Percentiles rank a stretch among this genome's conserved stretches.
phyloP scores from a whole-genome alignment of 2,113 vertebrate species.

The Aptenodytes patagonicus region DNA sequence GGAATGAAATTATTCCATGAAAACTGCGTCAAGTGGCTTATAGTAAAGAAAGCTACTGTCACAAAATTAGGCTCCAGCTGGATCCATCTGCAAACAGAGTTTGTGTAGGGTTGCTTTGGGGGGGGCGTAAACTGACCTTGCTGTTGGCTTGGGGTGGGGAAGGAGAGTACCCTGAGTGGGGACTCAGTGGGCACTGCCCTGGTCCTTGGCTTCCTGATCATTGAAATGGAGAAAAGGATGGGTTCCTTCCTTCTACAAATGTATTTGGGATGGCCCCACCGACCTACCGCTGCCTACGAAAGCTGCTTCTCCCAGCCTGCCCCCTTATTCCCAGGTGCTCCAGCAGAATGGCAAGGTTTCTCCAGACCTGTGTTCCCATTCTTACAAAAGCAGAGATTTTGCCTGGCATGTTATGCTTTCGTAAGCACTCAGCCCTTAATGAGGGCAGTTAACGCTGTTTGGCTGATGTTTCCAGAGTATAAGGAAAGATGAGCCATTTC shows the following conservation, averaged over 20 bases:
- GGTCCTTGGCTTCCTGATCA: neutral
- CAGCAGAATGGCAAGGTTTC: neutral
- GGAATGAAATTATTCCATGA: neutral
- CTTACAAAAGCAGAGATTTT: neutral
- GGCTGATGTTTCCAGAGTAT: neutral
- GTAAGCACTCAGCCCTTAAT: neutral
- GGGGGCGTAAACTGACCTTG: neutral
- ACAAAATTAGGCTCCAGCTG: neutral
- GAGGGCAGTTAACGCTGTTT: neutral
- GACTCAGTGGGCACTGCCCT: neutral
- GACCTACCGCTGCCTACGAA: rapidly evolving
- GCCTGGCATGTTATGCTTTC: neutral
- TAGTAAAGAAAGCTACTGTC: neutral
- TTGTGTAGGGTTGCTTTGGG: rapidly evolving
- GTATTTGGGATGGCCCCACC: neutral
- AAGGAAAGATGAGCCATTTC: neutral
- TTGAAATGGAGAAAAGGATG: neutral
- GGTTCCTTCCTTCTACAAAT: neutral
- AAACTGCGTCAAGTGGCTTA: rapidly evolving
- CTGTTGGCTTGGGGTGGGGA: neutral
- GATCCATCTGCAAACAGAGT: neutral
- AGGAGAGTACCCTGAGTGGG: neutral
- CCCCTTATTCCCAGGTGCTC: neutral
- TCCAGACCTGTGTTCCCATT: neutral
- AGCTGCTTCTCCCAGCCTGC: neutral